Base-by-base conservation (phyloP, 1,140 invertebrate genomes). In the Drosophila kepulauana region DNA sequence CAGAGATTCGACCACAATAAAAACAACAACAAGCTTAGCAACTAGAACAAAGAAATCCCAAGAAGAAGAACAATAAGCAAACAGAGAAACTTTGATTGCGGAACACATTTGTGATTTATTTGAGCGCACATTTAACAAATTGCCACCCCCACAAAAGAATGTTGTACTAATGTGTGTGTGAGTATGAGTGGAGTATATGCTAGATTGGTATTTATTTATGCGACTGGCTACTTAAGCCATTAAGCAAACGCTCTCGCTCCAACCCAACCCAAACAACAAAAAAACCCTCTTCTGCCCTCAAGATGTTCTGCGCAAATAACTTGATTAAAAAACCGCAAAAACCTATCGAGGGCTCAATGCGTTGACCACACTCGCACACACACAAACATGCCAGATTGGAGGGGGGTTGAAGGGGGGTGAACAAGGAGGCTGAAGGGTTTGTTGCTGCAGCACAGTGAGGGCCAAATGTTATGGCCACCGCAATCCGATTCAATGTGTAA, bases 321-420 rank as follows among this genome's bases (percentile, higher is more conserved):
- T 88, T 88, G 85, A 88, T 88, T 89, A 88, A 88, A 88, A 88
- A 88, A 88, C 85, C 85, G 85, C 85, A 88, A 81, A 88, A 88
- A 88, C 85, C 85, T 85, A 88, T 88, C 77, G 85, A 81, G 78
- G 70, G 70, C 71, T 64, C 77, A 81, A 56, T 73, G 57, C 69
- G 62, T 63, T 74, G 58, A 63, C 75, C 75, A 58, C 75, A 77
- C 16, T 61, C 49, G 67, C n/a, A 65, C 35, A 73, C n/a, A 65
- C 35, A 45, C 48, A 35, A 5, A 62, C 62, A 61, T 10, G 10
- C 52, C 20, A 28, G 20, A 28, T 0, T 3, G 20, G 20, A 25
- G 20, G 4, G 5, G 58, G 11, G 33, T 6, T 1, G 13, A 10
- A 13, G 15, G 8, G 30, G 13, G 5, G 33, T 33, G 5, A 33